A percentile compares a stretch with the other conserved stretches of the same genome.
Conservation (phyloP, 2,113 vertebrate genomes). For the Laticauda colubrina region DNA sequence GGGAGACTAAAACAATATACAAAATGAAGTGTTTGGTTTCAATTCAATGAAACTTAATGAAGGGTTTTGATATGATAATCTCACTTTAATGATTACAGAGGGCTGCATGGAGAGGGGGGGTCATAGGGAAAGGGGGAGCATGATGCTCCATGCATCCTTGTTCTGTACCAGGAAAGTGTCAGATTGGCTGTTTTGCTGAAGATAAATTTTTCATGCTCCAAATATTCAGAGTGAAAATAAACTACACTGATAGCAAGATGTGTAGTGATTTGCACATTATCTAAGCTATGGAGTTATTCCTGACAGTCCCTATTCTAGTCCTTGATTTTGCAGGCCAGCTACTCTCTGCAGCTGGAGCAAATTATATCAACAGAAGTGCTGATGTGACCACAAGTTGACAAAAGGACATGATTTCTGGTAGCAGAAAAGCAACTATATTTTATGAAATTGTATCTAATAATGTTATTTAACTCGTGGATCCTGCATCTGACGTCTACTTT, state of each 20-base stretch:
- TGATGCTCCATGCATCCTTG: constrained; percentile 72
- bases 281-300: constrained; percentile 86
- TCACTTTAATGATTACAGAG: constrained; percentile 65
- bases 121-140: constrained; percentile 56
- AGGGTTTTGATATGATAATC: constrained; percentile 70
- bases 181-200: constrained; percentile 81
- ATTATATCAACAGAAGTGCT: constrained; percentile 88
- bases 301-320: constrained; percentile 84
- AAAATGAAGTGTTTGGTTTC: constrained; percentile 64
- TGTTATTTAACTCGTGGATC: constrained; percentile 86
- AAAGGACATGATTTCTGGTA: constrained; percentile 88
- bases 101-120: constrained; percentile 42
- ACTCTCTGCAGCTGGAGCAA: constrained; percentile 85
- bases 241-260: constrained; percentile 81
- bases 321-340: constrained; percentile 86
- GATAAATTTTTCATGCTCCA: constrained; percentile 83
- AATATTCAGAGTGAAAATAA: constrained; percentile 79
- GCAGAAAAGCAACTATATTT: constrained; percentile 86
- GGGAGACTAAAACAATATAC: constrained; percentile 57
- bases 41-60: constrained; percentile 63
- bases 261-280: constrained; percentile 85
- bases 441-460: constrained; percentile 89
- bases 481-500: constrained; percentile 86
- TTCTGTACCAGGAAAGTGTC: constrained; percentile 74
- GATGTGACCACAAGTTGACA: constrained; percentile 89